Conservation (phyloP, 2,797 vertebrate species). For the Gymnothorax javanicus region DNA sequence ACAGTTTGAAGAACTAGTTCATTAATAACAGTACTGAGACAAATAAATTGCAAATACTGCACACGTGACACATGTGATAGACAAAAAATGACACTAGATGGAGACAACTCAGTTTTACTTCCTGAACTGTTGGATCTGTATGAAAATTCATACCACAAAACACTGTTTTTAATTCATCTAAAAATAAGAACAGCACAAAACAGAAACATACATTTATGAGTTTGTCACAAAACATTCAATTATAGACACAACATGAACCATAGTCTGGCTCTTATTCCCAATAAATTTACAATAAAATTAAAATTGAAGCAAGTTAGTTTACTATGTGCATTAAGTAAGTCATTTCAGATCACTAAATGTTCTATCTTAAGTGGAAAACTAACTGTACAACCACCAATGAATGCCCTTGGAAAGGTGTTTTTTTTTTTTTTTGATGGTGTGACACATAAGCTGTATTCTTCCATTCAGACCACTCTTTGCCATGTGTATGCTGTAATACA, state of each 20-base stretch:
- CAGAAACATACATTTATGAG: slow-evolving; percentile 10
- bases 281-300: slow-evolving; percentile 21
- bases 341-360: slow-evolving; percentile 14
- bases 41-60: slow-evolving; percentile 13
- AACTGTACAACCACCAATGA: neutral
- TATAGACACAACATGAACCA: slow-evolving; percentile 22
- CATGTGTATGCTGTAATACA: too few species aligned
- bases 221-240: slow-evolving; percentile 7
- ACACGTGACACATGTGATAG: neutral
- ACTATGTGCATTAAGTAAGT: slow-evolving; percentile 20
- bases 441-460: neutral
- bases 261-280: neutral
- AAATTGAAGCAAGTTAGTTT: slow-evolving; percentile 4
- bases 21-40: slow-evolving; percentile 16
- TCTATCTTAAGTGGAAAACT: neutral
- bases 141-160: slow-evolving; percentile 8
- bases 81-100: slow-evolving; percentile 21
- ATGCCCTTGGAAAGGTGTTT: neutral
- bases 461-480: neutral
- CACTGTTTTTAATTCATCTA: slow-evolving; percentile 19
- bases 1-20: slow-evolving; percentile 28
- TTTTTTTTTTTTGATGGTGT: neutral
- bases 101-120: neutral
- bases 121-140: neutral
- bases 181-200: slow-evolving; percentile 4